Evolutionary conservation across 2,113 vertebrate species (phyloP).

Genomic region (Psammodynastes pulverulentus): DNA sequence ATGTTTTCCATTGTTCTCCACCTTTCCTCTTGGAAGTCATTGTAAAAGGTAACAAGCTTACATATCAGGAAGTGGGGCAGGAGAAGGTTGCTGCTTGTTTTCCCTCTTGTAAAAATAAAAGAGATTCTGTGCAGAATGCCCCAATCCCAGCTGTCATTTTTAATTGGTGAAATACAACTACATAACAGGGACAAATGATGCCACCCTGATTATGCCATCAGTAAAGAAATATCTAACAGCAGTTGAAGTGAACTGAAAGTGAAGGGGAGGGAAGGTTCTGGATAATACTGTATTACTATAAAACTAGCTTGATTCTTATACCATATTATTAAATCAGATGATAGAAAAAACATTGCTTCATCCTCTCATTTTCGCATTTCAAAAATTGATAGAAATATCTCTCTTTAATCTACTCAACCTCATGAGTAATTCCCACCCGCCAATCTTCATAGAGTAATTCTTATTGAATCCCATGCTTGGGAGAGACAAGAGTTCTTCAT

Average conservation of each 20-base stretch:
- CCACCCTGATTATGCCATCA: neutral
- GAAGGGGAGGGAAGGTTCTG: neutral
- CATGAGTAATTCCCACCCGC: neutral
- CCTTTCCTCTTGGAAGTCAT: fast-evolving
- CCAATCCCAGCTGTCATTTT: neutral
- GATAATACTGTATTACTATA: neutral
- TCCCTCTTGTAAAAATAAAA: neutral
- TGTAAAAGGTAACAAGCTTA: neutral
- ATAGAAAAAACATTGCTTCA: neutral
- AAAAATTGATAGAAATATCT: neutral
- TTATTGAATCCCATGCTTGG: neutral
- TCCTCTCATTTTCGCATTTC: neutral
- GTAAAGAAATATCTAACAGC: neutral
- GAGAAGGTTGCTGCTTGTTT: neutral
- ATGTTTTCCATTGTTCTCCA: neutral
- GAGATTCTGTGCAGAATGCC: neutral
- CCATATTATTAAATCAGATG: neutral
- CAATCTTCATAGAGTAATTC: neutral
- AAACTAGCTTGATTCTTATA: neutral
- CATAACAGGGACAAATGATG: neutral
- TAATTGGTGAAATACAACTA: neutral
- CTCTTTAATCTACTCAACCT: neutral
- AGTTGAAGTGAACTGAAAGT: neutral
- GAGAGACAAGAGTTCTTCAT: neutral
- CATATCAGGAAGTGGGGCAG: neutral